A percentile compares a stretch with the other conserved stretches of the same genome.
These are phyloP conservation scores for Macaria liturata DNA, from an alignment of 2,888 invertebrate genomes.

Conservation along the genomic window DNA sequence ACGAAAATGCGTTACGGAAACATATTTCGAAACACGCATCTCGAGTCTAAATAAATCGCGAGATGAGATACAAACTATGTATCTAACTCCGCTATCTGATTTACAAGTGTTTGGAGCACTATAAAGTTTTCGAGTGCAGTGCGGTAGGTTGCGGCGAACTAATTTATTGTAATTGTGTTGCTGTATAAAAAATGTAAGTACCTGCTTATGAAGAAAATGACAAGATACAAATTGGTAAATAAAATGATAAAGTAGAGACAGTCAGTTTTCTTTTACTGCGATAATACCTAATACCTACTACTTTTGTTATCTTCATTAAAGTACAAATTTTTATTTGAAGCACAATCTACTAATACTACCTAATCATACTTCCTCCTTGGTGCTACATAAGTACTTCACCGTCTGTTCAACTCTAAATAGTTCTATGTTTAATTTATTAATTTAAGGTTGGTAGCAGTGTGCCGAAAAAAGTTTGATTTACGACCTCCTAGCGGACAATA, in stretches of 20 bases:
- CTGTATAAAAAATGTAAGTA: slow-evolving; percentile 1
- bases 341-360: too few relatives aligned
- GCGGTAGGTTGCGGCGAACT: slow-evolving; percentile 29
- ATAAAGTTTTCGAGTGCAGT: slow-evolving; percentile 28
- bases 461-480: too few relatives aligned
- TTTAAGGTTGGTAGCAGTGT: too few relatives aligned
- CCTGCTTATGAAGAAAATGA: not conserved
- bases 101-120: slow-evolving; percentile 40
- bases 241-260: too few relatives aligned
- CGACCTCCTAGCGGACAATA: slow-evolving; percentile 16
- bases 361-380: too few relatives aligned
- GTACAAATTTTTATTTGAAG: too few relatives aligned
- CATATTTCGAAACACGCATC: slow-evolving; percentile 49
- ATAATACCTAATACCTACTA: too few relatives aligned
- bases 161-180: slow-evolving; percentile 35
- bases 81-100: slow-evolving; percentile 38
- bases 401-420: too few relatives aligned
- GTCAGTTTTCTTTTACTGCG: too few relatives aligned
- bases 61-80: slow-evolving; percentile 42
- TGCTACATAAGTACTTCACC: too few relatives aligned
- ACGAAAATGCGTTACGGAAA: slow-evolving; percentile 55
- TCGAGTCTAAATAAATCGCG: slow-evolving; percentile 51
- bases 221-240: not conserved
- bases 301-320: too few relatives aligned
- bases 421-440: too few relatives aligned